Percentiles rank a stretch among this genome's conserved stretches.
phyloP scores from a whole-genome alignment of 2,888 invertebrate genomes.

The Ornithoptera priamus region DNA sequence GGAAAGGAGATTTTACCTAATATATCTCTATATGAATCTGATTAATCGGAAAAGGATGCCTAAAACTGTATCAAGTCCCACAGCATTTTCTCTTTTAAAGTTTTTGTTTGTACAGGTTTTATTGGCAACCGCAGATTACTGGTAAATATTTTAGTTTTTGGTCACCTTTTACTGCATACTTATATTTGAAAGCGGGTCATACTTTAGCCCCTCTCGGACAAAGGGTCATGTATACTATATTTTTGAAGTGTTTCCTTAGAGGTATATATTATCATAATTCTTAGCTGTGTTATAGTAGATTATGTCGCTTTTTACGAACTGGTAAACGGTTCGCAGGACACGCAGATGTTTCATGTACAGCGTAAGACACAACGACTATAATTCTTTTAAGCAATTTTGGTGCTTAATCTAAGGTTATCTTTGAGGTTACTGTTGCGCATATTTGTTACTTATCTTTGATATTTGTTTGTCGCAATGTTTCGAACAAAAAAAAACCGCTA shows the following conservation, averaged over 20 bases:
- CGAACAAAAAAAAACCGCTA: background rate
- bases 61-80: background rate
- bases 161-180: no score
- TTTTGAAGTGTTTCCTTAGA: background rate
- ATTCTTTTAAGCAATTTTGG: constrained; percentile 3
- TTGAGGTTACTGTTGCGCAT: background rate
- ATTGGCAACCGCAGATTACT: background rate
- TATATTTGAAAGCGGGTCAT: no score
- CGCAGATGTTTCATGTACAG: constrained; percentile 1
- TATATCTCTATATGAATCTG: no score
- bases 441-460: background rate
- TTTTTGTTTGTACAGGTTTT: no score
- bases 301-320: background rate
- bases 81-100: background rate
- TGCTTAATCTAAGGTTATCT: constrained; percentile 1
- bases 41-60: background rate
- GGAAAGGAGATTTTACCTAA: no score
- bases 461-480: background rate
- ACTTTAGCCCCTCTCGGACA: no score
- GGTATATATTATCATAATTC: background rate
- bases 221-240: no score
- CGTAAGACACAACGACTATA: background rate
- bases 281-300: background rate
- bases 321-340: background rate
- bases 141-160: no score